These are phyloP conservation scores for Chelmon rostratus DNA, from an alignment of 2,797 vertebrate genomes.

Conservation along the genomic window DNA sequence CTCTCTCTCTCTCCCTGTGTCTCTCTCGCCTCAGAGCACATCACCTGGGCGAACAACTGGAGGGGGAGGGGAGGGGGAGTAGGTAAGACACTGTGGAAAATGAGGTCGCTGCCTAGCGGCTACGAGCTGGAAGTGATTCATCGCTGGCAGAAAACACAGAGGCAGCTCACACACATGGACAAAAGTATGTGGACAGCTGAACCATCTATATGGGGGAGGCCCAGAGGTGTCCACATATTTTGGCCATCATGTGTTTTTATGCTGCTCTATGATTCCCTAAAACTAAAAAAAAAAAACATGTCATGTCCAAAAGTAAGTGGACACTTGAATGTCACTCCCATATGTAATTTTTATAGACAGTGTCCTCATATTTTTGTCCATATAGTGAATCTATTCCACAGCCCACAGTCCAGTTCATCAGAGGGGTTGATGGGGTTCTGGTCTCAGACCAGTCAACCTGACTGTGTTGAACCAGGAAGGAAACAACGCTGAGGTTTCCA, in stretches of 20 bases:
- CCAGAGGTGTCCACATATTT: neutral
- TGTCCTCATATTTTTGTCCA: no score
- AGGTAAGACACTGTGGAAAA: conserved; percentile 83
- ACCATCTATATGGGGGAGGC: no score
- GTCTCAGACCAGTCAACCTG: no score
- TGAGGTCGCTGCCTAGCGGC: conserved; percentile 81
- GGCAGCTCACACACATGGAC: conserved; percentile 72
- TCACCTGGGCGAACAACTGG: conserved; percentile 86
- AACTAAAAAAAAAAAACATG: neutral
- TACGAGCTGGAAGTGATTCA: conserved; percentile 74
- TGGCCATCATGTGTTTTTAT: neutral
- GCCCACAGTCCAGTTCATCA: no score
- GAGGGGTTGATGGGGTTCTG: no score
- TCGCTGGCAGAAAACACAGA: conserved; percentile 47
- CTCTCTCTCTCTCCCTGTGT: conserved; percentile 23
- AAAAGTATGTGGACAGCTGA: conserved; percentile 48
- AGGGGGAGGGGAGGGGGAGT: conserved; percentile 24
- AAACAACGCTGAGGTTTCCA: no score
- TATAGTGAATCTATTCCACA: no score
- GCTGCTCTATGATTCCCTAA: neutral
- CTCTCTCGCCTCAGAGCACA: conserved; percentile 76
- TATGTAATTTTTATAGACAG: neutral
- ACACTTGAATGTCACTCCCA: neutral
- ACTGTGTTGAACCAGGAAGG: no score
- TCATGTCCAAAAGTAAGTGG: neutral